Evolutionary conservation across 2,888 invertebrate species (phyloP).

Genomic region (Stenichneumon culpator): DNA sequence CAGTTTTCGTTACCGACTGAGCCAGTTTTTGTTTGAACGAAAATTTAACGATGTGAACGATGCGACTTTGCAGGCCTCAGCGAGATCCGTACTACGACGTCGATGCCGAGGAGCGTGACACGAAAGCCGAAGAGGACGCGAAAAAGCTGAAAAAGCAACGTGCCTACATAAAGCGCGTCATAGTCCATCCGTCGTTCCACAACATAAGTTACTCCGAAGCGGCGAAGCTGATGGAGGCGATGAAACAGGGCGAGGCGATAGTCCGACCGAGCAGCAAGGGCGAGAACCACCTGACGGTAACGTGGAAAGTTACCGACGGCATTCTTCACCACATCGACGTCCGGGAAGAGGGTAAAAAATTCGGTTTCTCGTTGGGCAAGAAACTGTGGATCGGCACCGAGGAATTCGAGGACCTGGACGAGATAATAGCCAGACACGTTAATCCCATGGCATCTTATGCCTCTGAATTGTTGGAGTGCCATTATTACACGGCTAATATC

Average conservation of each 20-base stretch:
- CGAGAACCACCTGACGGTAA: slow-evolving; percentile 97
- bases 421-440: slow-evolving; percentile 98
- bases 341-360: slow-evolving; percentile 97
- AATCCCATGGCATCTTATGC: slow-evolving; percentile 98
- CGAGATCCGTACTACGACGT: slow-evolving; percentile 97
- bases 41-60: slow-evolving; percentile 10
- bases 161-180: slow-evolving; percentile 98
- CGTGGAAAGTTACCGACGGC: slow-evolving; percentile 98
- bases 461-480: slow-evolving; percentile 95
- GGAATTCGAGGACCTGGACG: slow-evolving; percentile 99
- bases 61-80: slow-evolving; percentile 88
- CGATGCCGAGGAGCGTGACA: slow-evolving; percentile 93
- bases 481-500: slow-evolving; percentile 93
- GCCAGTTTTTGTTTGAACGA: no score
- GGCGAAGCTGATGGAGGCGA: slow-evolving; percentile 94
- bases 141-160: slow-evolving; percentile 94
- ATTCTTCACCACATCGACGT: slow-evolving; percentile 99
- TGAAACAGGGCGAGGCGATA: slow-evolving; percentile 99
- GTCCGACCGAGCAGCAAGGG: slow-evolving; percentile 99
- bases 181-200: slow-evolving; percentile 98
- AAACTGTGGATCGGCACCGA: slow-evolving; percentile 95
- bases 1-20: no score
- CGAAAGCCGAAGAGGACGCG: slow-evolving; percentile 91
- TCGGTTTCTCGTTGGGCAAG: slow-evolving; percentile 97
- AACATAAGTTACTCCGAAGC: slow-evolving; percentile 98